phyloP scores from a whole-genome alignment of 1,140 invertebrate genomes.

The Drosophila simulans region DNA sequence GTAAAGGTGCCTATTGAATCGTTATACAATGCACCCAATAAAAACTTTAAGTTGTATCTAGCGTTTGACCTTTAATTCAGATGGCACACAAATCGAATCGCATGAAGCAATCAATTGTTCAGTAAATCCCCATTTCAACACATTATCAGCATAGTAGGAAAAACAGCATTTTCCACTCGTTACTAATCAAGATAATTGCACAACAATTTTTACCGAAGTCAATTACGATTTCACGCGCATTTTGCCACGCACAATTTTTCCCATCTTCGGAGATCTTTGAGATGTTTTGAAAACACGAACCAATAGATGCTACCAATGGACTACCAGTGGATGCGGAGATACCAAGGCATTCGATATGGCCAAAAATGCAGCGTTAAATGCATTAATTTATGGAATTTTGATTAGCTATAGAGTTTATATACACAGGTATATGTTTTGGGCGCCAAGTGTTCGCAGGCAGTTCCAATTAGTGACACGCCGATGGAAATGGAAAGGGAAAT shows the following conservation, averaged over 20 bases:
- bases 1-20: neutral
- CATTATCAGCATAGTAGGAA: slow-evolving; percentile 56
- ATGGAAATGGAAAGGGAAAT: neutral
- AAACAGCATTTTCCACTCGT: slow-evolving; percentile 32
- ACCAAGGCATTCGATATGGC: slow-evolving; percentile 35
- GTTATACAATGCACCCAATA: neutral
- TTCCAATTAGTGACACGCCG: slow-evolving; percentile 64
- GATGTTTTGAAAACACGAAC: slow-evolving; percentile 19
- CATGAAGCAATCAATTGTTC: slow-evolving; percentile 52
- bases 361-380: slow-evolving; percentile 56
- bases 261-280: slow-evolving; percentile 17
- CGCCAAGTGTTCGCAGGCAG: slow-evolving; percentile 47
- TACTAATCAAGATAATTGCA: slow-evolving; percentile 68
- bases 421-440: slow-evolving; percentile 2
- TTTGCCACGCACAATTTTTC: slow-evolving; percentile 49
- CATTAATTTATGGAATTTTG: slow-evolving; percentile 77
- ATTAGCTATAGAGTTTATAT: slow-evolving; percentile 44
- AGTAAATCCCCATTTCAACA: slow-evolving; percentile 57
- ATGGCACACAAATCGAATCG: slow-evolving; percentile 20
- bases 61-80: slow-evolving; percentile 19
- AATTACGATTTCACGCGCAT: slow-evolving; percentile 64
- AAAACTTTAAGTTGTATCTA: slow-evolving; percentile 1
- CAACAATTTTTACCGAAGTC: slow-evolving; percentile 39
- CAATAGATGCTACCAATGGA: slow-evolving; percentile 32
- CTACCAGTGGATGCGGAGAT: slow-evolving; percentile 1